Conservation (phyloP, 2,888 invertebrate genomes). For the Epinotia bilunana region DNA sequence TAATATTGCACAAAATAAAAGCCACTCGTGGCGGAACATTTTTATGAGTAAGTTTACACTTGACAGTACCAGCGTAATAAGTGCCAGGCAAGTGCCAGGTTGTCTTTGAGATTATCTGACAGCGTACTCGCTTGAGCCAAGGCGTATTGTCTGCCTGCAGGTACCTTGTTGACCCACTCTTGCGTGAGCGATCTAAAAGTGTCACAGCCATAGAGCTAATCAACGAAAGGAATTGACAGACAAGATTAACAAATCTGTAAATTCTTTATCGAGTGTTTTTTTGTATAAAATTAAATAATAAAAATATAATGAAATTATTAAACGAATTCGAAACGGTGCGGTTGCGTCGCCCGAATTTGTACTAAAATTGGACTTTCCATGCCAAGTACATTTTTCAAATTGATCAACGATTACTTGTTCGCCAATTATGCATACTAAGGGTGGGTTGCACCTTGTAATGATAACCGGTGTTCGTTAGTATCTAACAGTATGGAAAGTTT, state of each 20-base stretch:
- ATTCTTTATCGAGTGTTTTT: neutral
- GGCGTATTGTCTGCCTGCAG: neutral
- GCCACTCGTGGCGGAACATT: no score
- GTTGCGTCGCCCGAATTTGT: no score
- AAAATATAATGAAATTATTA: no score
- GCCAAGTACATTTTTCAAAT: no score
- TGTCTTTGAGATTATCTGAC: neutral
- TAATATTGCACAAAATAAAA: no score
- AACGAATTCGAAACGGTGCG: no score
- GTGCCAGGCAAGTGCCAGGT: neutral
- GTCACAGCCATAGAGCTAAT: constrained; percentile 12
- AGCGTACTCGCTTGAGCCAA: neutral
- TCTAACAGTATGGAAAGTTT: no score
- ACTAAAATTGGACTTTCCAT: no score
- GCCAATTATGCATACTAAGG: no score
- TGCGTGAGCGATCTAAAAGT: constrained; percentile 18
- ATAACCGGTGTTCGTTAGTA: no score
- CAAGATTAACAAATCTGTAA: neutral
- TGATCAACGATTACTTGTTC: no score
- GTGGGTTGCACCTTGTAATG: no score
- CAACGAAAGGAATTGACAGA: neutral
- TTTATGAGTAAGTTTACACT: neutral
- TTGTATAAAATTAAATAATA: neutral
- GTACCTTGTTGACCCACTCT: constrained; percentile 14
- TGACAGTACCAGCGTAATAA: neutral